Evolutionary conservation across 92 coral and sea anemone species (phyloP), one percentile per base, ranked within the genome.

Genomic region (Siderastrea siderea): DNA sequence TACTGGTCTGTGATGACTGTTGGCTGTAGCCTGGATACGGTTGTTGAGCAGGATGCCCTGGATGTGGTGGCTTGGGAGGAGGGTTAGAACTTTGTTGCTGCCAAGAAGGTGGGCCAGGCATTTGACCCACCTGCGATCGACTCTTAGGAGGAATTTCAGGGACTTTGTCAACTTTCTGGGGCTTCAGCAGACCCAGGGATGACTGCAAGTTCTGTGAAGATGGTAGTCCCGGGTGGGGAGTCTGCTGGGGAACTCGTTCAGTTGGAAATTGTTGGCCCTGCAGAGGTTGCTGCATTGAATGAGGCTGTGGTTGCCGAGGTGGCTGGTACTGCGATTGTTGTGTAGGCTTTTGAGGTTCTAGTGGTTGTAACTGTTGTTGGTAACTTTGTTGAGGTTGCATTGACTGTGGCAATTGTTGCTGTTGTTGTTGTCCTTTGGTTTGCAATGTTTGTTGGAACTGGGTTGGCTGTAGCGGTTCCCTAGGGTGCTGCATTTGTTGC

Each of bases 281-380:
- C 43, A 57, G 11, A 15, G 62, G 79, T 38, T 69, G 86, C 12
- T 63, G 81, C 78, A 74, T 74, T 58, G 64, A 48, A 16, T 46
- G 82, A 38, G 74, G 80, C 46, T 74, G 49, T 3, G 83, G 85
- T 9, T 19, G 83, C 46, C 73, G 59, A 57, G 80, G 89, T 52
- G 77, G 90, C 68, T 57, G 73, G 17, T 63, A 75, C 26, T 79
- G 73, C 17, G 80, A 5, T 48, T 87, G 90, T 5, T 16, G 66
- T 70, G 70, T 69, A 71, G 88, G 73, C 60, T 50, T 82, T 67
- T 81, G 92, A 14, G 82, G 81, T 60, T 82, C 92, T 15, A 82
- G 88, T 46, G 92, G 89, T 52, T 84, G 90, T 17, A 78, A 68
- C 45, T 79, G 90, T 44, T 80, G 91, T 54, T 79, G 90, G 84